Conservation (phyloP, 2,113 vertebrate genomes). For the Megaleporinus macrocephalus region DNA sequence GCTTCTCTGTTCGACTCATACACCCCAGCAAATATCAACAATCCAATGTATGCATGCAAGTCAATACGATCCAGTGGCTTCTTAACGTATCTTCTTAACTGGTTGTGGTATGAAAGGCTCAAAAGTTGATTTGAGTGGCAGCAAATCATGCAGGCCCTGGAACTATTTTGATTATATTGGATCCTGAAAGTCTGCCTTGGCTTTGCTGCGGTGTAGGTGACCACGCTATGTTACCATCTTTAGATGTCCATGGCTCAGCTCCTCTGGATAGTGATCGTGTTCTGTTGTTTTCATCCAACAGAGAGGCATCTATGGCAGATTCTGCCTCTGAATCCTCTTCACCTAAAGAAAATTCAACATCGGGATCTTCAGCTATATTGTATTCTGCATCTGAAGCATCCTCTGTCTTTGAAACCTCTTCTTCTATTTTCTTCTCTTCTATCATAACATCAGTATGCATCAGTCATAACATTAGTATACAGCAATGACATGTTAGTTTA, state of each 20-base stretch:
- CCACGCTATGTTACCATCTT: background rate
- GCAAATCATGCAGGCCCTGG: background rate
- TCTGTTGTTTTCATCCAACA: background rate
- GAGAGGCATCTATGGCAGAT: background rate
- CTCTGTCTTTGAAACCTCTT: too few relatives aligned
- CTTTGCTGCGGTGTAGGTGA: too few relatives aligned
- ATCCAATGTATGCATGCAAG: slow-evolving; percentile 36
- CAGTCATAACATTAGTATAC: too few relatives aligned
- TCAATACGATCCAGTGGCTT: slow-evolving; percentile 19
- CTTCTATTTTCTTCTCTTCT: too few relatives aligned
- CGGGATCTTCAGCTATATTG: background rate
- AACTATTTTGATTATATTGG: background rate
- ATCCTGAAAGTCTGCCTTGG: background rate
- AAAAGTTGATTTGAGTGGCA: too few relatives aligned
- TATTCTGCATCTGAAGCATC: too few relatives aligned
- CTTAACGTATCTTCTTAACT: background rate
- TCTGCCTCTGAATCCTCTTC: background rate
- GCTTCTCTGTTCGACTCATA: too few relatives aligned
- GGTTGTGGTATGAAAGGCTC: too few relatives aligned
- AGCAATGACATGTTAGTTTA: too few relatives aligned
- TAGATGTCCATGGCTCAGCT: background rate
- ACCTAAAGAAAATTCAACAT: background rate
- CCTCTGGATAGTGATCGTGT: background rate
- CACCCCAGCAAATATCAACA: too few relatives aligned
- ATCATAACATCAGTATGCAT: too few relatives aligned